phyloP scores from a whole-genome alignment of 2,113 vertebrate species.

The Neolamprologus devosi region DNA sequence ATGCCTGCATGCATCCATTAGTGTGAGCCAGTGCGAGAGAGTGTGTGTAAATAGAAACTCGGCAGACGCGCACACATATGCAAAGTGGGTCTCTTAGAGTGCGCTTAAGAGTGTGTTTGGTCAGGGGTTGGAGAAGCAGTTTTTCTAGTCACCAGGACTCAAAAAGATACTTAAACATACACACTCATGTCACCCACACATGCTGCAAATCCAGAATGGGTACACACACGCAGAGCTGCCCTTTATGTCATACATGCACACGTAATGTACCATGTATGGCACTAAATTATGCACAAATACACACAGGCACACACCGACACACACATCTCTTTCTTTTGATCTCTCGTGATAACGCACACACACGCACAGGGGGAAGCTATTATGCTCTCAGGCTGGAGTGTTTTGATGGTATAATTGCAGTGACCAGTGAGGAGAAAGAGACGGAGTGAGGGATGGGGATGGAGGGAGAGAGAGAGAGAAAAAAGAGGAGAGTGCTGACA shows the following conservation, averaged over 20 bases:
- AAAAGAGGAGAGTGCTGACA: slow-evolving; percentile 71
- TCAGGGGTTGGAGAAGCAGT: slow-evolving; percentile 63
- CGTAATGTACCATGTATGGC: slow-evolving; percentile 36
- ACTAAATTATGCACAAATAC: slow-evolving; percentile 52
- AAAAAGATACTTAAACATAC: not conserved
- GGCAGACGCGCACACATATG: not conserved
- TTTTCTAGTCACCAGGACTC: slow-evolving; percentile 27
- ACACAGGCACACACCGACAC: not conserved
- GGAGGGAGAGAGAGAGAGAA: slow-evolving; percentile 40
- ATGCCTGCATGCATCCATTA: slow-evolving; percentile 28
- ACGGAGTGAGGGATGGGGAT: slow-evolving; percentile 64
- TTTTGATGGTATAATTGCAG: slow-evolving; percentile 80
- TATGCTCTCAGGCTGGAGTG: slow-evolving; percentile 79
- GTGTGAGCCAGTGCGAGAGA: not conserved
- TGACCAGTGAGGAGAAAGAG: slow-evolving; percentile 74
- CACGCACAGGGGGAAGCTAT: slow-evolving; percentile 63
- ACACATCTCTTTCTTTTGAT: slow-evolving; percentile 41
- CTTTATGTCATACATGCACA: slow-evolving; percentile 46
- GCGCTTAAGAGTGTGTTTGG: slow-evolving; percentile 31
- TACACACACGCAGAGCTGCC: slow-evolving; percentile 33
- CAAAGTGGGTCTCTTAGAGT: slow-evolving; percentile 19
- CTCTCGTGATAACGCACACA: slow-evolving; percentile 25
- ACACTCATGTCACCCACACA: slow-evolving; percentile 46
- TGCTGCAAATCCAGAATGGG: slow-evolving; percentile 14
- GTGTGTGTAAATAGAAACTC: not conserved